Evolutionary conservation across 2,113 vertebrate genomes (phyloP).

Genomic region (Entelurus aequoreus): DNA sequence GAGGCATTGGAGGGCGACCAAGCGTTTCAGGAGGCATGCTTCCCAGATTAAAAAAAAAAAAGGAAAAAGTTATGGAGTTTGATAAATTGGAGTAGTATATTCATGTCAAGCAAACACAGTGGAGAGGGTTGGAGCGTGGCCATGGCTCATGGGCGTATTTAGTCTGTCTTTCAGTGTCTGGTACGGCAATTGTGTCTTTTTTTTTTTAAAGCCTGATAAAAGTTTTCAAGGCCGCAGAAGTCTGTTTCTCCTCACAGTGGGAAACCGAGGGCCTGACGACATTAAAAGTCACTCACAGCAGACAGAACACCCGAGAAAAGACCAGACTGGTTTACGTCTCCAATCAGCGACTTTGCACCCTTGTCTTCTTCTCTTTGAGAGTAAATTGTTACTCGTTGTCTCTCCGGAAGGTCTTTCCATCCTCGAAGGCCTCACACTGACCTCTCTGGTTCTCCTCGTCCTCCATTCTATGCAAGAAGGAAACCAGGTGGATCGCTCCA

Average conservation of each 20-base stretch:
- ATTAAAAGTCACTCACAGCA: background rate
- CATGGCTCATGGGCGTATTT: constrained; percentile 53
- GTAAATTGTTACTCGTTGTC: constrained; percentile 8
- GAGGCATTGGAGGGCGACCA: constrained; percentile 62
- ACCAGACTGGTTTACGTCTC: background rate
- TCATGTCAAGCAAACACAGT: background rate
- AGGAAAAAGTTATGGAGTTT: background rate
- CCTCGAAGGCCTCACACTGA: background rate
- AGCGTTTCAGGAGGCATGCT: constrained; percentile 31
- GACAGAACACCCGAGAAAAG: background rate
- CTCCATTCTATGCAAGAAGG: constrained; percentile 4
- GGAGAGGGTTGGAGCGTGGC: background rate
- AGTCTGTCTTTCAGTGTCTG: constrained; percentile 60
- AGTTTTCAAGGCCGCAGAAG: constrained; percentile 58
- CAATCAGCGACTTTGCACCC: constrained; percentile 42
- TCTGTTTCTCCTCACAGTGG: constrained; percentile 53
- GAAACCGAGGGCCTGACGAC: background rate
- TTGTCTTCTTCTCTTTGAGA: constrained; percentile 44
- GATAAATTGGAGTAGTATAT: background rate
- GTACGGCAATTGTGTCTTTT: constrained; percentile 61
- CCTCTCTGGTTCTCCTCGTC: constrained; percentile 28
- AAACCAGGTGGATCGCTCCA: background rate
- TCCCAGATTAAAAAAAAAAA: constrained; percentile 37
- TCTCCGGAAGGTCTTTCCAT: background rate
- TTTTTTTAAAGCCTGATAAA: constrained; percentile 63